These are phyloP conservation scores for Mormyrus proboscirostris DNA, from an alignment of 2,797 vertebrate species.

Conservation along the genomic window DNA sequence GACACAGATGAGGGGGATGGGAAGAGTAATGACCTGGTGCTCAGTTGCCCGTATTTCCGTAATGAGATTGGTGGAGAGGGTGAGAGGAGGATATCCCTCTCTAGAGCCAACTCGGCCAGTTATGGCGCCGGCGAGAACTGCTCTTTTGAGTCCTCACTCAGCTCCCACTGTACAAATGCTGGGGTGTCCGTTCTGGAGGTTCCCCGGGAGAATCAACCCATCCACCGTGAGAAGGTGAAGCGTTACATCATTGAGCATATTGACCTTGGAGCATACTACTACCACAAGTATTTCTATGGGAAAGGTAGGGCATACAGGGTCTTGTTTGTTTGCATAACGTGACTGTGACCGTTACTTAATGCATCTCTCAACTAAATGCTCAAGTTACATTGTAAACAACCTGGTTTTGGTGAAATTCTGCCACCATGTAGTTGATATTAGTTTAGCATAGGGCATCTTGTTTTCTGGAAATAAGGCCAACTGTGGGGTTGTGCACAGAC, in stretches of 20 bases:
- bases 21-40: constrained; percentile 80
- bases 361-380: not conserved
- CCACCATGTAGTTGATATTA: constrained; percentile 25
- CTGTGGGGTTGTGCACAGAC: constrained; percentile 41
- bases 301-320: constrained; percentile 73
- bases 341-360: not conserved
- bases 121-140: constrained; percentile 78
- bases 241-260: constrained; percentile 98
- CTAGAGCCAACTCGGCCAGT: constrained; percentile 74
- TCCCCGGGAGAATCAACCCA: constrained; percentile 85
- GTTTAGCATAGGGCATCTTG: constrained; percentile 35
- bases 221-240: constrained; percentile 95
- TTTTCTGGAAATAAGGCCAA: constrained; percentile 34
- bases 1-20: constrained; percentile 89
- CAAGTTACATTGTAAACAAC: constrained; percentile 14
- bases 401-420: constrained; percentile 17
- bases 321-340: not conserved
- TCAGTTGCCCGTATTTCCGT: constrained; percentile 86
- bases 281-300: constrained; percentile 93
- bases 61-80: constrained; percentile 94
- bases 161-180: constrained; percentile 97
- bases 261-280: constrained; percentile 94
- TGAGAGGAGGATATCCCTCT: constrained; percentile 84
- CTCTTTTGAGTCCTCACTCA: constrained; percentile 89
- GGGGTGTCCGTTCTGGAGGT: constrained; percentile 94